Base-by-base conservation (phyloP, 2,888 invertebrate genomes). In the Platycheirus rosarum region DNA sequence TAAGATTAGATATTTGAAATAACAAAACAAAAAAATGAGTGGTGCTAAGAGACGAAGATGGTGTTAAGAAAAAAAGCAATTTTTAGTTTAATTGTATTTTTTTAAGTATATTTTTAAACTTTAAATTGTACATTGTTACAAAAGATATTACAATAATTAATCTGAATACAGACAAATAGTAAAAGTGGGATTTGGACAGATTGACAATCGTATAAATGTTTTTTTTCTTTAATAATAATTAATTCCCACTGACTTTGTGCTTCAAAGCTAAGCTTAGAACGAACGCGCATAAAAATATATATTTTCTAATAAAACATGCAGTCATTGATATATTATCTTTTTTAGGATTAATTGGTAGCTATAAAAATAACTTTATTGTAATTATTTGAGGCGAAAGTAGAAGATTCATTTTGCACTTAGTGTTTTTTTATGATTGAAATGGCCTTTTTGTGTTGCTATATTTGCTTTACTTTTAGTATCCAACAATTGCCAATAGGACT, bases 401-500 rank as follows among this genome's bases (percentile, higher is more conserved):
- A 66, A 63, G 70, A 71, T 60, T 42, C 46, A 57, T 35, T 26
- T 60, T 37, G 29, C 13, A 44, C 13, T 26, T 53, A 49, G 26
- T 62, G 18, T 46, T 80, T 65, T 23, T 32, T 46, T 46, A 46
- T 37, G 23, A 44, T 66, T 73, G 55, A 68, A 71, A 65, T 78
- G 78, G 68, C 74, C 63, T 79, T 60, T 62, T 60, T 62, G 53
- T 66, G 51, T 77, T 63, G 32, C 69, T 76, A 69, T 20, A 57
- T 46, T 60, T 68, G 7, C 53, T 77, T 75, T 86, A 70, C 46
- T 62, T 84, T 87, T 90, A 89, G 88, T 86, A 88, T 89, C 90
- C 95, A 91, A 96, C 93, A 91, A 97, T 92, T 88, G 96, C 95
- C 91, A 97, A 93, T 89, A 97, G 94, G 89, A 96, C 94, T 92